Percentiles rank a stretch among this genome's conserved stretches.
phyloP scores from a whole-genome alignment of 2,888 invertebrate species.

The Leuctra nigra region DNA sequence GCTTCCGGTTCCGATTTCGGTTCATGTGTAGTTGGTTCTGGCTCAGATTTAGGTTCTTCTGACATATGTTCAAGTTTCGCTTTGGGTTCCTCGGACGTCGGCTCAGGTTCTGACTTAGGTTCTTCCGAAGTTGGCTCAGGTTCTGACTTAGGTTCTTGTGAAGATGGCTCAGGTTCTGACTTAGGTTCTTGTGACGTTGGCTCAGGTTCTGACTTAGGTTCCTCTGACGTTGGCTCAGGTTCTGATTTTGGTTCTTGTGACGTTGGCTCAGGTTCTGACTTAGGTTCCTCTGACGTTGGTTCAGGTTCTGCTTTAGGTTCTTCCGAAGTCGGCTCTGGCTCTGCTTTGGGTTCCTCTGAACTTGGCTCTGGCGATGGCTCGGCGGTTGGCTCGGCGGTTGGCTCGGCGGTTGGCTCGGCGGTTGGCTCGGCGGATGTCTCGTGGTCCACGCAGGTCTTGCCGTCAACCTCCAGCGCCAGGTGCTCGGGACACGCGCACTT shows the following conservation, averaged over 20 bases:
- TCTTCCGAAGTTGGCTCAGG: slow-evolving; percentile 31
- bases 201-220: slow-evolving; percentile 32
- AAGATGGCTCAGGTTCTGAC: slow-evolving; percentile 30
- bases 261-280: slow-evolving; percentile 29
- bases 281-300: slow-evolving; percentile 31
- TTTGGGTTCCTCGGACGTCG: slow-evolving; percentile 6
- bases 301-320: slow-evolving; percentile 19
- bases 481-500: slow-evolving; percentile 57
- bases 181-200: slow-evolving; percentile 25
- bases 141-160: slow-evolving; percentile 28
- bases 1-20: slow-evolving; percentile 35
- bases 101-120: slow-evolving; percentile 30
- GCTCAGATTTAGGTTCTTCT: slow-evolving; percentile 8
- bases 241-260: slow-evolving; percentile 6
- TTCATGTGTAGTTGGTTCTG: slow-evolving; percentile 31
- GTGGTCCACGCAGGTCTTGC: slow-evolving; percentile 8
- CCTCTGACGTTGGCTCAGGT: slow-evolving; percentile 31
- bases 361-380: slow-evolving; percentile 34
- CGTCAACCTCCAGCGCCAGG: slow-evolving; percentile 42
- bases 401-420: slow-evolving; percentile 31
- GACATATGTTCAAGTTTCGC: slow-evolving; percentile 10
- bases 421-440: slow-evolving; percentile 34
- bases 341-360: slow-evolving; percentile 33
- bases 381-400: slow-evolving; percentile 35
- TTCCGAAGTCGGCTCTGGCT: slow-evolving; percentile 30